phyloP scores from a whole-genome alignment of 2,888 invertebrate genomes.

The Nomada lathburiana region DNA sequence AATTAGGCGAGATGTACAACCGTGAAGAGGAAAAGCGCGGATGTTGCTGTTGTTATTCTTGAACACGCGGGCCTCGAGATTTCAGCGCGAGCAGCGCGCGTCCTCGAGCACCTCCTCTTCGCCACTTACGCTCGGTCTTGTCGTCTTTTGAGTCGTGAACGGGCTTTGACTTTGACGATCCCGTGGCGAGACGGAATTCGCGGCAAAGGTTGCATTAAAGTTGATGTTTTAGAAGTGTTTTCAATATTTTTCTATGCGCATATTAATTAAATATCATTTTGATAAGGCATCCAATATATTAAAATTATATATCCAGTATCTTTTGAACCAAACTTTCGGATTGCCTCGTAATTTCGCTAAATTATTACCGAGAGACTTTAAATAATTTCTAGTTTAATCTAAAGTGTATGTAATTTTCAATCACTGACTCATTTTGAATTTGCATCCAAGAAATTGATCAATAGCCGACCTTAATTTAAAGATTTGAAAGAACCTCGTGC shows the following conservation, averaged over 20 bases:
- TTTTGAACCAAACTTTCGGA: no score
- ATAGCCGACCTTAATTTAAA: background rate
- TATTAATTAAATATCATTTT: no score
- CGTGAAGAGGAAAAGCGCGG: constrained; percentile 47
- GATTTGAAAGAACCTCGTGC: constrained; percentile 10
- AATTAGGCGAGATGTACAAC: constrained; percentile 55
- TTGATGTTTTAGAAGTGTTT: no score
- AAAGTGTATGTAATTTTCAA: background rate
- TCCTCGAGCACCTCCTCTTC: background rate
- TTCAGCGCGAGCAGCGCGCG: background rate
- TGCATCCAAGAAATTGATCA: background rate
- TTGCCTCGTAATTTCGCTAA: no score
- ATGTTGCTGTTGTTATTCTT: constrained; percentile 57
- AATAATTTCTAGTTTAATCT: no score
- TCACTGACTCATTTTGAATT: constrained; percentile 17
- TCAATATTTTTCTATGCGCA: no score
- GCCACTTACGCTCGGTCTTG: background rate
- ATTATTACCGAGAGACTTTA: no score
- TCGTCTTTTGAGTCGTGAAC: background rate
- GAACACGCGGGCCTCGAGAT: constrained; percentile 30
- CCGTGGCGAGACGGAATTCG: background rate
- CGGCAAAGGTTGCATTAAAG: background rate
- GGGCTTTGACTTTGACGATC: background rate
- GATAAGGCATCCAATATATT: no score
- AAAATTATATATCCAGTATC: no score